Base-by-base conservation (phyloP, 2,113 vertebrate genomes). In the Phylloscopus trochiloides region DNA sequence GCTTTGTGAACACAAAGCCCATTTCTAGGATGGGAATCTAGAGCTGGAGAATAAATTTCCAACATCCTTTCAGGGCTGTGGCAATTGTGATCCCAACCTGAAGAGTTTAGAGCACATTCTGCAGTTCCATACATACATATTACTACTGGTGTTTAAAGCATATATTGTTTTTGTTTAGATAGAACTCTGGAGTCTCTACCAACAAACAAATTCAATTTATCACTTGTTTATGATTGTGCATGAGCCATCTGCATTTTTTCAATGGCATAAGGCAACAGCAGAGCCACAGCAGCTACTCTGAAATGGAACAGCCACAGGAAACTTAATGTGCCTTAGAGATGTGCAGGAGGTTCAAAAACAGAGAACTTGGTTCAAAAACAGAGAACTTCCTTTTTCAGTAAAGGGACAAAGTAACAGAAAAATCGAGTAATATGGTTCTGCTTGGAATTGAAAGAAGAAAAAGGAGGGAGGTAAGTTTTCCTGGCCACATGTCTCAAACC, bases 261-360 rank as follows among this genome's bases (percentile, higher is more conserved):
- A 94, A 42, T 17, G 31, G 48, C 25, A 48, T 20, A 80, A 92
- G 14, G 36, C 12, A 90, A 58, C 15, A 76, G 43, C 79, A 92
- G 76, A 94, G 63, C 54, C 34, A 18, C 3, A 73, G 59, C 67
- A 70, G 86, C 65, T 51, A 29, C 65, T 34, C 47, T 74, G 75
- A 77, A 76, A 88, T 13, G 92, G 86, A 95, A 88, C 47, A 93
- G 72, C n/a, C 63, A 94, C 82, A 88, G 94, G 93, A 97, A 97
- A 93, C 4, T 5, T 29, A 55, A 55, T 4, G 59, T 1, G 25
- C 66, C 65, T 63, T 83, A 45, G 74, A 92, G 90, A 62, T 40
- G 71, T 6, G 54, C 1, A 2, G 38, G 32, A 82, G 74, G n/a
- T 45, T 93, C 63, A 47, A 59, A 96, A 86, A 34, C 0, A 67